Evolutionary conservation across 2,888 invertebrate species (phyloP).

Genomic region (Uloborus plumipes): DNA sequence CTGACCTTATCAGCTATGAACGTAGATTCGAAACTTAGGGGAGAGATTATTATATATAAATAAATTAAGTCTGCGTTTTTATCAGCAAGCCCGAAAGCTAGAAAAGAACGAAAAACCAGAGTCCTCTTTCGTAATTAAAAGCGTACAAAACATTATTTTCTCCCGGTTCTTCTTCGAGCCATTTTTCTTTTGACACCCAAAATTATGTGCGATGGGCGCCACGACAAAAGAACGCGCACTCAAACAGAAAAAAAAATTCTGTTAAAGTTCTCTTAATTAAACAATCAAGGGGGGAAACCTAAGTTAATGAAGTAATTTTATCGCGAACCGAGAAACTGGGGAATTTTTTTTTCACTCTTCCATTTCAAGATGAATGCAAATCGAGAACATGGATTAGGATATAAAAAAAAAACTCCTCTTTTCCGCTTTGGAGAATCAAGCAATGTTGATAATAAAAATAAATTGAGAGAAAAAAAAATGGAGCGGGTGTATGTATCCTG

Average conservation of each 20-base stretch:
- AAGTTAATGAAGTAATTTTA: slow-evolving; percentile 62
- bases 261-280: slow-evolving; percentile 61
- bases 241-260: slow-evolving; percentile 34
- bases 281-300: slow-evolving; percentile 54
- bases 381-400: slow-evolving; percentile 2
- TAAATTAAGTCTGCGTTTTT: slow-evolving; percentile 62
- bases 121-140: slow-evolving; percentile 47
- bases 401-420: slow-evolving; percentile 21
- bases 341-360: too few species aligned
- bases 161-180: background rate
- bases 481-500: slow-evolving; percentile 44
- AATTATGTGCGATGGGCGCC: slow-evolving; percentile 30
- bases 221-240: slow-evolving; percentile 6
- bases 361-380: slow-evolving; percentile 13
- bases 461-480: slow-evolving; percentile 17
- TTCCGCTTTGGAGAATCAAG: slow-evolving; percentile 45
- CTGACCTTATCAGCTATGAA: slow-evolving; percentile 30
- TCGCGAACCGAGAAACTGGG: slow-evolving; percentile 23
- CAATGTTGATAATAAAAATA: slow-evolving; percentile 5
- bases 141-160: slow-evolving; percentile 63
- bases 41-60: slow-evolving; percentile 62
- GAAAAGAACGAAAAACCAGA: slow-evolving; percentile 20
- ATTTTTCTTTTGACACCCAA: slow-evolving; percentile 44
- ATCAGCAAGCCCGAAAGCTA: slow-evolving; percentile 25
- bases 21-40: background rate